Evolutionary conservation across 2,113 vertebrate genomes (phyloP).

Genomic region (Canis aureus): DNA sequence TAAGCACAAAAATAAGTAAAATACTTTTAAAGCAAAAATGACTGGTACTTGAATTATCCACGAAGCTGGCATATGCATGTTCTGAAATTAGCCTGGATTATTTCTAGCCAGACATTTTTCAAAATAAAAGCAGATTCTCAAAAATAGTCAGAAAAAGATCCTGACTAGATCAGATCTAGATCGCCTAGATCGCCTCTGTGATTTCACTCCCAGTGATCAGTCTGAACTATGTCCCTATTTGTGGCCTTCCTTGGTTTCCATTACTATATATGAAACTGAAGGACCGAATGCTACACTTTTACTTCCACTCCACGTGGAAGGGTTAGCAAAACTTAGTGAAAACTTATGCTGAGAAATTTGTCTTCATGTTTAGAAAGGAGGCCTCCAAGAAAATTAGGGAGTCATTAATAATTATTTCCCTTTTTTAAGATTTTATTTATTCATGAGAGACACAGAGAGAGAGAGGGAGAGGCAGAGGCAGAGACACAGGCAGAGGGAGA

Average conservation of each 20-base stretch:
- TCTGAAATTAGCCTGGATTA: background rate
- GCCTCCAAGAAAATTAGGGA: background rate
- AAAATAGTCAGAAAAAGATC: background rate
- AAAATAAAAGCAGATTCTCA: background rate
- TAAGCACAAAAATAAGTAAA: background rate
- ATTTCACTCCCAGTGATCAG: background rate
- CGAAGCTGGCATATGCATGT: background rate
- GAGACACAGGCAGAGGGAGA: too few relatives aligned
- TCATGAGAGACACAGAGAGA: too few relatives aligned
- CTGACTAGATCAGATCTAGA: too few relatives aligned
- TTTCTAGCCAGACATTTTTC: background rate
- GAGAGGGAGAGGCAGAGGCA: too few relatives aligned
- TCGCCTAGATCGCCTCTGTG: too few relatives aligned
- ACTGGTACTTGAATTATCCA: background rate
- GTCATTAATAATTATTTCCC: background rate
- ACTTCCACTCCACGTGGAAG: background rate
- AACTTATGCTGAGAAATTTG: background rate
- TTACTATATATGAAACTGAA: fast-evolving
- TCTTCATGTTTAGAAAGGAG: background rate
- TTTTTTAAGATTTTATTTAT: too few relatives aligned
- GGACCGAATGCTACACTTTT: fast-evolving
- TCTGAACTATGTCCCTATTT: background rate
- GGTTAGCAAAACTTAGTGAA: background rate
- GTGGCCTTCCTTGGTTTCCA: fast-evolving
- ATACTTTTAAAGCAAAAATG: background rate